Percentiles rank a stretch among this genome's conserved stretches.
Conservation (phyloP, 1,140 invertebrate species). For the Nasonia vitripennis region DNA sequence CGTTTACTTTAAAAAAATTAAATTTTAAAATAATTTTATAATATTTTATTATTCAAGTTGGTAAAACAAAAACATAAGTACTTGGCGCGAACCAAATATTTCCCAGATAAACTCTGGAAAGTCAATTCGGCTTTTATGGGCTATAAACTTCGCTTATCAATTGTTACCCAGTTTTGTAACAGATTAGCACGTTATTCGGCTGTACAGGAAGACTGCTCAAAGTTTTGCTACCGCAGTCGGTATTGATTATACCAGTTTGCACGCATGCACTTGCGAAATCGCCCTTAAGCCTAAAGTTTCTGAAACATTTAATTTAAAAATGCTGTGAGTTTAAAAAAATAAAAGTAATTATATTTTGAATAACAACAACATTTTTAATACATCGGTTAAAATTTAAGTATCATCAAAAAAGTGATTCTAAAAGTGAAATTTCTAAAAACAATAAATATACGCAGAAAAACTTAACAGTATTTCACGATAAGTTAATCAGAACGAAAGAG, state of each 20-base stretch:
- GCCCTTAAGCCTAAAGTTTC: too few relatives aligned
- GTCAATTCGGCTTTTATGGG: neutral
- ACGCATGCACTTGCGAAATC: neutral
- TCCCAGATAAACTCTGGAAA: neutral
- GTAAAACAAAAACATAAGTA: too few relatives aligned
- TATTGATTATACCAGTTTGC: neutral
- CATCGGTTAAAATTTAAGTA: too few relatives aligned
- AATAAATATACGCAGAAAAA: neutral
- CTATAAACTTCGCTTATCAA: neutral
- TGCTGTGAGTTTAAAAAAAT: too few relatives aligned
- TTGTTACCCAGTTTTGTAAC: neutral
- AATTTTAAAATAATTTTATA: too few relatives aligned
- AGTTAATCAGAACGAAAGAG: neutral
- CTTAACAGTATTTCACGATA: neutral
- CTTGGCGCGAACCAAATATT: too few relatives aligned
- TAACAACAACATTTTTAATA: too few relatives aligned
- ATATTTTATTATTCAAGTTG: too few relatives aligned
- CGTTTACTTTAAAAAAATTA: too few relatives aligned
- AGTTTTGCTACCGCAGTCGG: neutral
- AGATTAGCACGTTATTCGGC: neutral
- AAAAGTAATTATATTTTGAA: too few relatives aligned
- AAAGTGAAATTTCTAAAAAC: neutral
- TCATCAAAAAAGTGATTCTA: too few relatives aligned
- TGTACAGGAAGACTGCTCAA: neutral
- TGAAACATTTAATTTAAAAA: too few relatives aligned